Evolutionary conservation across 2,888 invertebrate genomes (phyloP).

Genomic region (Nemurella pictetii): DNA sequence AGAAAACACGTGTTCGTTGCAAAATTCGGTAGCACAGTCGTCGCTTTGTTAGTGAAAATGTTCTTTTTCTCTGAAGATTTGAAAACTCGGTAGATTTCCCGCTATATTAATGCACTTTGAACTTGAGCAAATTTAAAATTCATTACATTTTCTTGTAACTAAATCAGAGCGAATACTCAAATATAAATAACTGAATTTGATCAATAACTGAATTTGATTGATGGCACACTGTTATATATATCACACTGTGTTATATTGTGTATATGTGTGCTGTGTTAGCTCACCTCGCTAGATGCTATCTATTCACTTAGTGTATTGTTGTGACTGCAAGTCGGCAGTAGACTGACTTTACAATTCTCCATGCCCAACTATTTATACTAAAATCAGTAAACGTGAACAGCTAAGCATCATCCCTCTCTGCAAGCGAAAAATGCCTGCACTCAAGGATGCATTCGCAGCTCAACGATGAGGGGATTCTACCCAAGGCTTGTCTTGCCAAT

Average conservation of each 20-base stretch:
- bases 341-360: slow-evolving; percentile 27
- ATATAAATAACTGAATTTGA: not conserved
- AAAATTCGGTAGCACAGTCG: not conserved
- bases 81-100: not conserved
- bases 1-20: no score
- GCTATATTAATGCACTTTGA: not conserved
- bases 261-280: not conserved
- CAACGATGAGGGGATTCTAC: not conserved
- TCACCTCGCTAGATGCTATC: slow-evolving; percentile 17
- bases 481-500: not conserved
- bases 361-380: slow-evolving; percentile 28
- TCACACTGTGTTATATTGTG: not conserved
- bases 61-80: not conserved
- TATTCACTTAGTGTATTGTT: slow-evolving; percentile 21
- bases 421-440: not conserved
- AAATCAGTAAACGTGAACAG: not conserved
- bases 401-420: slow-evolving; percentile 24
- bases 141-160: not conserved
- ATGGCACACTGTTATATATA: not conserved
- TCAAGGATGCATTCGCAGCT: not conserved
- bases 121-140: not conserved
- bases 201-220: not conserved
- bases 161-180: not conserved
- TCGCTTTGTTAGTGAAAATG: not conserved
- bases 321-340: not conserved